A percentile compares a stretch with the other conserved stretches of the same genome.
Conservation (phyloP, 1,140 invertebrate species). For the Drosophila grimshawi region DNA sequence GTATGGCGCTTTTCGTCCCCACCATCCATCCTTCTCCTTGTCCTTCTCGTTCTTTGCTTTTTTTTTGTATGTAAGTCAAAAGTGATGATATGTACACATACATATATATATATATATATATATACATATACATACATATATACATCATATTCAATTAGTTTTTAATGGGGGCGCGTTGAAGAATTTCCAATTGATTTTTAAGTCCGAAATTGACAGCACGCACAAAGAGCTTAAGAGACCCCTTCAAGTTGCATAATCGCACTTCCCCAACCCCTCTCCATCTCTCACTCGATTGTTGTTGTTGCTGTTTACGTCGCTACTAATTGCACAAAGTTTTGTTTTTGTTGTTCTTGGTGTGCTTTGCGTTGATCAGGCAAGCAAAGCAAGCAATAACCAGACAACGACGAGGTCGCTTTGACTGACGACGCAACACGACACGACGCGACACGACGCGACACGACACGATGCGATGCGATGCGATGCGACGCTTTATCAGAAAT, state of each 20-base stretch:
- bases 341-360: not conserved
- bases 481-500: conserved; percentile 38
- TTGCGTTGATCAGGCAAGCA: conserved; percentile 3
- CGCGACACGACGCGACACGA: not conserved
- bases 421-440: not conserved
- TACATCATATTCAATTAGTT: conserved; percentile 55
- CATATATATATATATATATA: not conserved
- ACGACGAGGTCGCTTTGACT: conserved; percentile 33
- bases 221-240: conserved; percentile 33
- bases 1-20: conserved; percentile 6
- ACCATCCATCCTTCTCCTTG: not conserved
- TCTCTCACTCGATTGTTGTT: conserved; percentile 7
- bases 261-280: not conserved
- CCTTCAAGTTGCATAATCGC: conserved; percentile 40
- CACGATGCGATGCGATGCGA: not conserved
- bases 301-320: conserved; percentile 18
- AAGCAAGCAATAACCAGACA: conserved; percentile 13
- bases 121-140: not conserved
- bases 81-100: conserved; percentile 6
- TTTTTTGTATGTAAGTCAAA: not conserved
- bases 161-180: conserved; percentile 67
- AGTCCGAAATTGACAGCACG: conserved; percentile 62
- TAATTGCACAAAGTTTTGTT: conserved; percentile 27
- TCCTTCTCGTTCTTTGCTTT: not conserved
- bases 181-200: conserved; percentile 77